Evolutionary conservation across 2,888 invertebrate genomes (phyloP).

Genomic region (Synergus laeviventris): DNA sequence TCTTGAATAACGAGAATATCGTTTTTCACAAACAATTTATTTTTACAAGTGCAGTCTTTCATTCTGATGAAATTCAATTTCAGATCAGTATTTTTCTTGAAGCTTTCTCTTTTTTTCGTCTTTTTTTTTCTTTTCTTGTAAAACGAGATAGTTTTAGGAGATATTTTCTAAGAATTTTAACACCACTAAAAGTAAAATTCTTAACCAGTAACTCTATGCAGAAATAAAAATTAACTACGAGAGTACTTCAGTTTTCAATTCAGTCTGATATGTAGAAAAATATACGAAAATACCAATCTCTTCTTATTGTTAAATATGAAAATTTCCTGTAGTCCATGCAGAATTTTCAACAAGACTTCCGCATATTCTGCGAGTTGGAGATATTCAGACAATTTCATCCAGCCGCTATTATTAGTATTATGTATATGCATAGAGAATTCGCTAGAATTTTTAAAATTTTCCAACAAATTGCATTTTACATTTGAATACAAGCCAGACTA

Average conservation of each 20-base stretch:
- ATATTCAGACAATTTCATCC: conserved; percentile 28
- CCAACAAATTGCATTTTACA: no score
- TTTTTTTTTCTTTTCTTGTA: not conserved
- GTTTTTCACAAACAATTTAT: not conserved
- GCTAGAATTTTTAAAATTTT: no score
- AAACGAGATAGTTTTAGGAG: not conserved
- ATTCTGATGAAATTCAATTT: not conserved
- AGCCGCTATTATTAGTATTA: not conserved
- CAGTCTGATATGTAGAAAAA: conserved; percentile 20
- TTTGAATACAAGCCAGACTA: no score
- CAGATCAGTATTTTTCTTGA: not conserved
- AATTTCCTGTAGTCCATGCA: conserved; percentile 24
- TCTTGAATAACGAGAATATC: not conserved
- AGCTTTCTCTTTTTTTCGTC: not conserved
- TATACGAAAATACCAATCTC: conserved; percentile 29
- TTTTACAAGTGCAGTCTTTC: conserved; percentile 4
- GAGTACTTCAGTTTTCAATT: conserved; percentile 11
- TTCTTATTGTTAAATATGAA: conserved; percentile 38
- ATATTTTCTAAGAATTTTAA: not conserved
- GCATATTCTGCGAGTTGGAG: conserved; percentile 30
- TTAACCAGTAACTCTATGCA: not conserved
- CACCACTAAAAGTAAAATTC: no score
- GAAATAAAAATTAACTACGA: not conserved
- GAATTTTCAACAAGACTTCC: conserved; percentile 29
- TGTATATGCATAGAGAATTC: not conserved